Evolutionary conservation across 1,140 invertebrate species (phyloP), one percentile per base, ranked within the genome.

Genomic region (Drosophila pseudoobscura): DNA sequence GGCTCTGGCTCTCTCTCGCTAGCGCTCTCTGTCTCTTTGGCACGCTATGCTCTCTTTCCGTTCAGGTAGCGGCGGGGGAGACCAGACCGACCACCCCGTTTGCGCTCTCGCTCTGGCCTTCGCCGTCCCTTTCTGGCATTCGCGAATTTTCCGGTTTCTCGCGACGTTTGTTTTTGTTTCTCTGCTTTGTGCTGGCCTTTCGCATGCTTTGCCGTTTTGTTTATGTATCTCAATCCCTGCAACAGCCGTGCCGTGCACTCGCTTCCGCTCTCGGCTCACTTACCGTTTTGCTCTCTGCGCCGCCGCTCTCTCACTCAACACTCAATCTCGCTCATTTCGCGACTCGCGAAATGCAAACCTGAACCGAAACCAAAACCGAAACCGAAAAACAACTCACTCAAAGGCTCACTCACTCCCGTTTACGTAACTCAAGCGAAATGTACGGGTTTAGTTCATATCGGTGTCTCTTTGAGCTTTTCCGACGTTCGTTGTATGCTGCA

Each of bases 131-230:
- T 39, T 39, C 35, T 69, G 65, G 63, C 65, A 69, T 68, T 69
- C 50, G 61, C 53, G 20, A 64, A 75, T 75, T 75, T 75, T 75
- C 71, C 71, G 71, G 71, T 75, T 75, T 47, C 69, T 52, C 56
- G 57, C 22, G 51, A 73, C 66, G 83, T 88, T 88, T 88, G 83
- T 88, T 88, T 88, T 88, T 88, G 83, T 88, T 88, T 77, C 76
- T 88, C 68, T 65, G 83, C 72, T 88, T 88, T 88, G 84, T 83
- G 83, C 83, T 89, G 61, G 63, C 60, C 58, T 88, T 87, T 87
- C 82, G 83, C 83, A 85, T 85, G 82, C 80, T 79, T 83, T 77
- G 52, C 62, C 62, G 69, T 69, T 84, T 75, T 87, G 82, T 87
- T 87, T 87, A 87, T 87, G 82, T 88, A 82, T 64, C 78, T 65